These are phyloP conservation scores for Trialeurodes vaporariorum DNA, from an alignment of 1,140 invertebrate genomes.

Conservation along the genomic window DNA sequence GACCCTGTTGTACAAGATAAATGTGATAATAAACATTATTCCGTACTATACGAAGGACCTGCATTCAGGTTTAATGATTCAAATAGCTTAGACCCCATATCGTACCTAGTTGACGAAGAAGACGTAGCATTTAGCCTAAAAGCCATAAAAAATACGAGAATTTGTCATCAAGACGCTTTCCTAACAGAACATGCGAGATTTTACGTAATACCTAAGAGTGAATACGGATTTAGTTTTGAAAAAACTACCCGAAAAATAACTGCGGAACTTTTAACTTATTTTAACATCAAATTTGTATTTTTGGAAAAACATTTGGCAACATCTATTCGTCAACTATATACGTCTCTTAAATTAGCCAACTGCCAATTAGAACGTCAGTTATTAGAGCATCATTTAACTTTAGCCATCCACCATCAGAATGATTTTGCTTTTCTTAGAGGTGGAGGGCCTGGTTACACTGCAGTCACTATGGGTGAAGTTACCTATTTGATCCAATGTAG, in stretches of 20 bases:
- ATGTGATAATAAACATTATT: background rate
- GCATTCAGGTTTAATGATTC: background rate
- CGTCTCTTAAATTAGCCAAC: background rate
- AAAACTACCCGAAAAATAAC: background rate
- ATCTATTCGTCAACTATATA: background rate
- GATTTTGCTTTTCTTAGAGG: background rate
- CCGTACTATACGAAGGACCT: constrained; percentile 4
- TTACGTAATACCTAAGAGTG: background rate
- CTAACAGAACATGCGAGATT: background rate
- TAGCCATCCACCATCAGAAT: background rate
- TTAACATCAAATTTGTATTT: background rate
- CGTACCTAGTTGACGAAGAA: background rate
- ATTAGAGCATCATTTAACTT: background rate
- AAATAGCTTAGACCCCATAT: background rate
- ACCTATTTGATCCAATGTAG: background rate
- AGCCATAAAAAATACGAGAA: background rate
- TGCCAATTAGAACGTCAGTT: constrained; percentile 3
- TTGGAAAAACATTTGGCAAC: background rate
- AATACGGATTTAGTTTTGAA: background rate
- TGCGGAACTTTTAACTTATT: background rate
- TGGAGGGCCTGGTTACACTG: background rate
- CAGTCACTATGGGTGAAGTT: background rate
- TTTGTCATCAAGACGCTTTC: background rate
- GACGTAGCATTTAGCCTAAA: background rate
- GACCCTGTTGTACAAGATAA: background rate